A percentile compares a stretch with the other conserved stretches of the same genome.
Evolutionary conservation across 2,113 vertebrate species (phyloP).

Genomic region (Cynoglossus semilaevis): DNA sequence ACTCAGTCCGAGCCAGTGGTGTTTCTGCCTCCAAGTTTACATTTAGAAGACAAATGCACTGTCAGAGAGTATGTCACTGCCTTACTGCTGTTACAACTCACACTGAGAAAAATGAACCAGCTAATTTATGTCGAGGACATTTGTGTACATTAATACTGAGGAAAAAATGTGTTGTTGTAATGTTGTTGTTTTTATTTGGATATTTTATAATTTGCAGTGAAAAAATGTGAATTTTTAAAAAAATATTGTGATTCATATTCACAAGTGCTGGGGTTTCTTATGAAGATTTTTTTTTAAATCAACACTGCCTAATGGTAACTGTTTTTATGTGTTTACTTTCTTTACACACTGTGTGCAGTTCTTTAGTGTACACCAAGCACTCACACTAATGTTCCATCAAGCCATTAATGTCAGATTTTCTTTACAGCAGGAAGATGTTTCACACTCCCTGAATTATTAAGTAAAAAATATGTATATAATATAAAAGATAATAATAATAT

Average conservation of each 20-base stretch:
- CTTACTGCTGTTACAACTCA: neutral
- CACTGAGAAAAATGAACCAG: neutral
- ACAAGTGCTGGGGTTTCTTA: neutral
- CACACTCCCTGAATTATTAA: too few species aligned
- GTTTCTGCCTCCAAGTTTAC: neutral
- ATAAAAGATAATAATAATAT: too few species aligned
- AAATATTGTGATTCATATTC: conserved; percentile 6
- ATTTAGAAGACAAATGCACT: neutral
- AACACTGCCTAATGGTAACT: neutral
- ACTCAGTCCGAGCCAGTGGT: neutral
- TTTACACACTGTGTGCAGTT: conserved; percentile 1
- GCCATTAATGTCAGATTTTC: neutral
- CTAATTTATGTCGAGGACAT: neutral
- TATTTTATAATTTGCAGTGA: neutral
- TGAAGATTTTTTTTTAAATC: conserved; percentile 5
- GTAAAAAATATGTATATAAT: too few species aligned
- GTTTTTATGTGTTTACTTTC: neutral
- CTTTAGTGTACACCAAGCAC: conserved; percentile 24
- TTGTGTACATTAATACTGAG: conserved; percentile 9
- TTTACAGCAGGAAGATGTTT: too few species aligned
- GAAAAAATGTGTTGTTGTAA: neutral
- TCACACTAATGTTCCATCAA: neutral
- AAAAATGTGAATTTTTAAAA: neutral
- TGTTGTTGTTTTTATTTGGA: neutral
- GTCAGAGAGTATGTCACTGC: neutral